A percentile compares a stretch with the other conserved stretches of the same genome.
Evolutionary conservation across 1,140 invertebrate genomes (phyloP).

Genomic region (Brachionus sp.): DNA sequence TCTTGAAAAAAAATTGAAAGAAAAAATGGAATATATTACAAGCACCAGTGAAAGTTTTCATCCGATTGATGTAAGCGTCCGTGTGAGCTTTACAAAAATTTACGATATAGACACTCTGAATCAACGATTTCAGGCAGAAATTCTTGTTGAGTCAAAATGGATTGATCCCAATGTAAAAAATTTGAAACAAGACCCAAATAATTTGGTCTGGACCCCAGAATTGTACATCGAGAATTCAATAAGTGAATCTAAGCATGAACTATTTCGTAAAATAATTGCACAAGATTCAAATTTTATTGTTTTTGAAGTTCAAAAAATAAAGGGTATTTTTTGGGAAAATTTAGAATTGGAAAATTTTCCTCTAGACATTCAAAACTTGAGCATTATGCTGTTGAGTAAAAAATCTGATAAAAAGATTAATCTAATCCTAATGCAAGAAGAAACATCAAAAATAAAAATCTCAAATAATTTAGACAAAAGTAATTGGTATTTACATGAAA

Average conservation of each 20-base stretch:
- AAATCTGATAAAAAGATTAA: constrained; percentile 6
- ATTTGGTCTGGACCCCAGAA: constrained; percentile 2
- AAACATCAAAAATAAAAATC: neutral
- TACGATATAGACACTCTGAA: constrained; percentile 33
- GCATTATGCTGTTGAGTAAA: neutral
- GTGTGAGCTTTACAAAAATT: constrained; percentile 15
- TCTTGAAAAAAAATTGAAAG: neutral
- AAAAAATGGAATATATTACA: constrained; percentile 1
- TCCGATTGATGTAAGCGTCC: neutral
- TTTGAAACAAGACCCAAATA: neutral
- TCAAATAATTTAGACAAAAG: constrained; percentile 35
- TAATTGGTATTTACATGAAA: constrained; percentile 35
- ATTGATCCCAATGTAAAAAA: neutral
- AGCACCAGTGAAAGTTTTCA: neutral
- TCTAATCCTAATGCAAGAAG: neutral
- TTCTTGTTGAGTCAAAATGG: constrained; percentile 35
- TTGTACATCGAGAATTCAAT: constrained; percentile 30
- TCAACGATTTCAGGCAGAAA: constrained; percentile 43
- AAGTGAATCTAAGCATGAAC: constrained; percentile 21
- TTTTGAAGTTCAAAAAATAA: neutral
- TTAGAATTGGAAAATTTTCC: constrained; percentile 42
- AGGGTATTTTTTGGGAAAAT: constrained; percentile 46
- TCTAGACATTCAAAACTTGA: constrained; percentile 41
- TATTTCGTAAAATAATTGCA: constrained; percentile 3
- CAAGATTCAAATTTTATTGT: neutral